A percentile compares a stretch with the other conserved stretches of the same genome.
Evolutionary conservation across 2,888 invertebrate genomes (phyloP).

Genomic region (Drosophila mercatorum): DNA sequence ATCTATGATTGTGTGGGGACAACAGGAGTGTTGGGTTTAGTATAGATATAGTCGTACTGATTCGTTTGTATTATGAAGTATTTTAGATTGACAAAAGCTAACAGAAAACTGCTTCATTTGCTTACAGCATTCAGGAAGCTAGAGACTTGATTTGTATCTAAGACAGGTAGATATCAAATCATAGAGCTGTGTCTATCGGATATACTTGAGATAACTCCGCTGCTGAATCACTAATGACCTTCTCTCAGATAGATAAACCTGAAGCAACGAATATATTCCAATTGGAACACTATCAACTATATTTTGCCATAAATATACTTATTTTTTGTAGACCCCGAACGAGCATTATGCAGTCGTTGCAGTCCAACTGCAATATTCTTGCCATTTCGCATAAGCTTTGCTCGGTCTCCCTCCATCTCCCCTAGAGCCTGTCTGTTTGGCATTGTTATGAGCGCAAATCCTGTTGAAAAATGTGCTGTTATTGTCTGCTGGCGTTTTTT

Average conservation of each 20-base stretch:
- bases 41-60: background rate
- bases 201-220: no score
- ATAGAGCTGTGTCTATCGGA: no score
- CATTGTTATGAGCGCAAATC: constrained; percentile 24
- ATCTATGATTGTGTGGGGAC: background rate
- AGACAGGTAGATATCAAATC: no score
- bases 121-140: no score
- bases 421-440: background rate
- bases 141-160: no score
- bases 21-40: no score
- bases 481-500: constrained; percentile 23
- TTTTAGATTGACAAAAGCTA: background rate
- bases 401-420: background rate
- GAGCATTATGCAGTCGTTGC: background rate
- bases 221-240: no score
- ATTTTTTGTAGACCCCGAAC: background rate
- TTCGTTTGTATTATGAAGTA: background rate
- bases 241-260: background rate
- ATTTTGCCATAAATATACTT: background rate
- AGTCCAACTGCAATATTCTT: background rate
- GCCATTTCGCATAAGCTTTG: background rate
- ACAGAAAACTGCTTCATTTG: no score
- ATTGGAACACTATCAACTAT: background rate
- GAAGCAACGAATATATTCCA: background rate
- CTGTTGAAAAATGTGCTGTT: constrained; percentile 31